Evolutionary conservation across 1,140 invertebrate genomes (phyloP), one percentile per base, ranked within the genome.

Genomic region (Drosophila novamexicana): DNA sequence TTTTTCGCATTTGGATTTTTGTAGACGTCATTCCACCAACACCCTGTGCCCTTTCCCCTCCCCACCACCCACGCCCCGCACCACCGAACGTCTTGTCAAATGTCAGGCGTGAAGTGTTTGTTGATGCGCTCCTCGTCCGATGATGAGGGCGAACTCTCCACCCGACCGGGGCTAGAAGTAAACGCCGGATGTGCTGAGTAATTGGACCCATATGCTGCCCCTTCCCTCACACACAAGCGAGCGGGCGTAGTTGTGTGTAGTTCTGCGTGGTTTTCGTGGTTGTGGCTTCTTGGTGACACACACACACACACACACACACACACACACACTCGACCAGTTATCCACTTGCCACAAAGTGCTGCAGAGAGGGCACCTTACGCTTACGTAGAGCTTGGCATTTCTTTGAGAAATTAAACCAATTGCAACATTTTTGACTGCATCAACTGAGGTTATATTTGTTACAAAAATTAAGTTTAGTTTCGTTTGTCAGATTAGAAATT

Each of bases 81-180:
- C 16, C 37, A 12, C 7, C 42, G 34, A 66, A 67, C 73, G 67
- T 84, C 83, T 83, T 88, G 83, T 89, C 81, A 90, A 90, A 84
- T 89, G 84, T 89, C 85, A 90, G 85, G 84, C 84, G 84, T 89
- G 84, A 89, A 90, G 84, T 89, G 84, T 89, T 89, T 89, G 84
- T 85, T 89, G 84, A 89, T 88, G 82, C 76, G 83, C 83, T 74
- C 62, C 40, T 50, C 40, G 50, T 59, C 59, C 42, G 62, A 56
- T 58, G 61, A 56, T 64, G 71, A 42, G 47, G 32, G 10, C 16
- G 49, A 53, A 53, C 14, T 22, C 16, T 12, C 12, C 12, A 8
- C 29, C 54, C 37, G 54, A 18, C 36, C 54, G 10, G 12, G 56
- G 54, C 45, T 9, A 72, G 22, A 29, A 67, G 75, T 32, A 75